Conservation (phyloP, 2,113 vertebrate genomes). For the Hiodon tergisus region DNA sequence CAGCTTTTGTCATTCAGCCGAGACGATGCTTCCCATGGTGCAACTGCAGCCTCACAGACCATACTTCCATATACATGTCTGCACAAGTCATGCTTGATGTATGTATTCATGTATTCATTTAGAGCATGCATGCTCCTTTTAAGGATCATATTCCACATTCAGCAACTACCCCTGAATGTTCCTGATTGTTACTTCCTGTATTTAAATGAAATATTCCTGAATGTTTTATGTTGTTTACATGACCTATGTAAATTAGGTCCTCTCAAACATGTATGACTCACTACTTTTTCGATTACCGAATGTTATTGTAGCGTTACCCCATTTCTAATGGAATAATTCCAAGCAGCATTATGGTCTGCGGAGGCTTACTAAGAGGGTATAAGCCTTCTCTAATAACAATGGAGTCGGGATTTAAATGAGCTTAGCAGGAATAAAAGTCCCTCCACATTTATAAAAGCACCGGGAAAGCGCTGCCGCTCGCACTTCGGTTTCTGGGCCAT, state of each 20-base stretch:
- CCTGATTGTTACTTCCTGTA: background rate
- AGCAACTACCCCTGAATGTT: no score
- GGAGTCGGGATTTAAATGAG: conserved; percentile 30
- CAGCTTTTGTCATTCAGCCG: background rate
- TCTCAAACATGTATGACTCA: no score
- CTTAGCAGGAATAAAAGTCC: conserved; percentile 32
- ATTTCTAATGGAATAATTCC: conserved; percentile 3
- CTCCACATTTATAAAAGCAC: conserved; percentile 26
- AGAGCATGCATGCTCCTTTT: background rate
- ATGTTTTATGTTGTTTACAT: background rate
- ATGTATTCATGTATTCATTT: conserved; percentile 6
- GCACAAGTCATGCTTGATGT: conserved; percentile 8
- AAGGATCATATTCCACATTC: background rate
- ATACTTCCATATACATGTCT: conserved; percentile 9
- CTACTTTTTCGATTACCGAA: background rate
- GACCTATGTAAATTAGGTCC: background rate
- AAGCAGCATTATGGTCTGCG: conserved; percentile 35
- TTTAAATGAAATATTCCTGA: background rate
- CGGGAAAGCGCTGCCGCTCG: background rate
- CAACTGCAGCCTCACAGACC: conserved; percentile 2
- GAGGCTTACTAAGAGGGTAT: conserved; percentile 24
- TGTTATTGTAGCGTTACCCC: background rate
- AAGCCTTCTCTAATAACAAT: conserved; percentile 32
- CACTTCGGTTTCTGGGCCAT: background rate
- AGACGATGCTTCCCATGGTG: background rate